Evolutionary conservation across 2,797 vertebrate species (phyloP).

Genomic region (Sebastes matsubarae): DNA sequence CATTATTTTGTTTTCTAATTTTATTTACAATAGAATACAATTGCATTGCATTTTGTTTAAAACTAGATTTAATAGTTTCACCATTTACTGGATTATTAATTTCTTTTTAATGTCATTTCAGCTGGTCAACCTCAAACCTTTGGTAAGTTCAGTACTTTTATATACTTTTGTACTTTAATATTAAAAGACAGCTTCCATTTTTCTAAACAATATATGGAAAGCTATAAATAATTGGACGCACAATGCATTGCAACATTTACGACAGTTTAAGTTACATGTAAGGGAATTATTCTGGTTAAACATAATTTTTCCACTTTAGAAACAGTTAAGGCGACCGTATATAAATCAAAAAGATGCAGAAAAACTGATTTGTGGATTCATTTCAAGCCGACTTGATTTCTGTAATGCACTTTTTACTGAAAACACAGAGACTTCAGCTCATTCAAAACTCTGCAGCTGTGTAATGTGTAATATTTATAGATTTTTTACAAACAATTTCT

Average conservation of each 20-base stretch:
- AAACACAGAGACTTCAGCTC: no score
- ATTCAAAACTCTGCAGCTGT: no score
- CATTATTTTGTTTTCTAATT: not conserved
- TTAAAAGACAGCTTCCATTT: not conserved
- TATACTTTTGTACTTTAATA: not conserved
- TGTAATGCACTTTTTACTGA: no score
- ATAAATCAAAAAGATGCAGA: no score
- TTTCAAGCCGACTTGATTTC: no score
- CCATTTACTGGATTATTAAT: not conserved
- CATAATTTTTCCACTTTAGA: no score
- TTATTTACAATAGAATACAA: not conserved
- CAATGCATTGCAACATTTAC: not conserved
- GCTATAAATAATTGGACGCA: not conserved
- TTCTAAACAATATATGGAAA: not conserved
- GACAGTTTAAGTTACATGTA: not conserved
- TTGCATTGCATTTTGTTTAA: not conserved
- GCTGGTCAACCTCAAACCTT: constrained; percentile 61
- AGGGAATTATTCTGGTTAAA: not conserved
- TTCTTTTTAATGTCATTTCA: constrained; percentile 31
- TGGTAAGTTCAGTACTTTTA: constrained; percentile 65
- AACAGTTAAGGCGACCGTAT: no score
- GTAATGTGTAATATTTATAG: no score
- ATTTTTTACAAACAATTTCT: no score
- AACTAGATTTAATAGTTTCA: not conserved
- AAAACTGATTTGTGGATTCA: no score